Base-by-base conservation (phyloP, 2,888 invertebrate species). In the Orchesella flavescens region DNA sequence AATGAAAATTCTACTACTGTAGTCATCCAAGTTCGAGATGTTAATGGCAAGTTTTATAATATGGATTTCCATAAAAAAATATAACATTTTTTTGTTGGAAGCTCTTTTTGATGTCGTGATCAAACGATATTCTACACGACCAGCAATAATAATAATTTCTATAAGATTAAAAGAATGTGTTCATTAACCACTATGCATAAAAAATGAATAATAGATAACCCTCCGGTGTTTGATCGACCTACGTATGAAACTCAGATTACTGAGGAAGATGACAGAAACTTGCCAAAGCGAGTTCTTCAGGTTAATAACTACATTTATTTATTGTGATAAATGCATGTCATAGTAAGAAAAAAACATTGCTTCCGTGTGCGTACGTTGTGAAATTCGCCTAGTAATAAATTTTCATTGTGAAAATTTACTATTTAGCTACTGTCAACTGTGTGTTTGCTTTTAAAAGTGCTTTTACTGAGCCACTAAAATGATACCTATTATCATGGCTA, bases 1-100 rank as follows among this genome's bases (percentile, higher is more conserved):
- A 97, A 97, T 92, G 97, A 98, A 91, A 97, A 97, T 93, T 96
- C 96, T 92, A 97, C 97, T 61, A 97, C 96, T 57, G 97, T 98
- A 88, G 97, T 97, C 90, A 97, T 98, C 90, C 96, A 97, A 91
- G 96, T 98, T 89, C 97, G 97, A 92, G 98, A 99, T 91, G 97
- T 98, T 88, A 98, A 98, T 91, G 98, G 99, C 93, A 98, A 98
- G 80, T 80, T 63, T 74, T 9, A 21, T 9, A 46, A 19, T 63
- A 43, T 34, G n/a, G 15, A 23, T 23, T 69, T 49, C 10, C 12
- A n/a, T 49, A n/a, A 49, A 49, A 15, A 49, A 49, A 49, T 15
- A n/a, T 49, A 49, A 12, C 12, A 44, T 49, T 15, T 49, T 15
- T 49, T 49, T 15, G 15, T 3, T 49, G 5, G 2, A 49, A 15